These are phyloP conservation scores for Tetranychus urticae DNA, from an alignment of 1,140 invertebrate genomes.

Conservation along the genomic window DNA sequence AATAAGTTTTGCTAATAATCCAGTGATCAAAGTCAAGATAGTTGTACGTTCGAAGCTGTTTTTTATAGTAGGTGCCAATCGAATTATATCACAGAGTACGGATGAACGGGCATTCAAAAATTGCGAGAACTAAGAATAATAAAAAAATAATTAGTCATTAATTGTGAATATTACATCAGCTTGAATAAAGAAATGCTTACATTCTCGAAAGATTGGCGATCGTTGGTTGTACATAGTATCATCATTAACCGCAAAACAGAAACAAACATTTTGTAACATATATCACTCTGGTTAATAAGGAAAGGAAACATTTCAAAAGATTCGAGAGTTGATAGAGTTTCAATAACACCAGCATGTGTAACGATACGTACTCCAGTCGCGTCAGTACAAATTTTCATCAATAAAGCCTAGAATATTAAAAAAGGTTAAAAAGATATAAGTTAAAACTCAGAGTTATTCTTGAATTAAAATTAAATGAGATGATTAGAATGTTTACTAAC, in stretches of 20 bases:
- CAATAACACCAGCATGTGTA: slow-evolving; percentile 4
- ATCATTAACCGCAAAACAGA: slow-evolving; percentile 1
- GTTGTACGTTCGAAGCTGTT: background rate
- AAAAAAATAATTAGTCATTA: background rate
- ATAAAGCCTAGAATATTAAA: slow-evolving; percentile 2
- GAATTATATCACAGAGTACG: slow-evolving; percentile 3
- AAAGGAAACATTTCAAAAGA: slow-evolving; percentile 9
- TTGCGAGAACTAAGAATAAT: background rate
- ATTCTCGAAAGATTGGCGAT: slow-evolving; percentile 1
- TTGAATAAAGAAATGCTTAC: background rate
- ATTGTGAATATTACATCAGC: background rate
- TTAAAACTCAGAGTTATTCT: background rate
- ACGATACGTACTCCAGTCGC: background rate
- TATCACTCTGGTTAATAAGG: slow-evolving; percentile 5
- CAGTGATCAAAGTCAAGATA: slow-evolving; percentile 2
- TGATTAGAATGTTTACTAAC: background rate
- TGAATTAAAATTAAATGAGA: background rate
- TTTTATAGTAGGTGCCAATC: slow-evolving; percentile 1
- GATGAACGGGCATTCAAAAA: slow-evolving; percentile 2
- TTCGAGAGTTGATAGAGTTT: slow-evolving; percentile 2
- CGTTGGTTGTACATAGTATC: background rate
- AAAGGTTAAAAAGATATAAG: background rate
- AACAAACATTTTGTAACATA: slow-evolving; percentile 8
- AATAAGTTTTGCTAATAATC: background rate
- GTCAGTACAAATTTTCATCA: slow-evolving; percentile 3